A percentile compares a stretch with the other conserved stretches of the same genome.
These are phyloP conservation scores for rabbit (Oryctolagus cuniculus) DNA, from an alignment of 2,113 vertebrate species.

Conservation along the genomic window DNA sequence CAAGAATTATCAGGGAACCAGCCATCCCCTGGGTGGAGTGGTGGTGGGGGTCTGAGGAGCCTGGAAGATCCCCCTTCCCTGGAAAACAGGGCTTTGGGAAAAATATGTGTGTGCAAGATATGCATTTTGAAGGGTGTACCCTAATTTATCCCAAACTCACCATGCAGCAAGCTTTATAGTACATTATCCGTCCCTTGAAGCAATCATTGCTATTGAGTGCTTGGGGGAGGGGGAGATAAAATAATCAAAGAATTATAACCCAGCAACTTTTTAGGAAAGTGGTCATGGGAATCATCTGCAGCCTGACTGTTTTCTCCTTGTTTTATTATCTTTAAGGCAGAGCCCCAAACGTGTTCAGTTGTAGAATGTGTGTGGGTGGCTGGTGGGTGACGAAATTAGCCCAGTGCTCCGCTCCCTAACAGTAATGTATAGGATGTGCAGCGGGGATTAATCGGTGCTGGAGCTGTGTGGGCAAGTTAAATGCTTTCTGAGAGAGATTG, in stretches of 20 bases:
- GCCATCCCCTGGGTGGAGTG: conserved; percentile 70
- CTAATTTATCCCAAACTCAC: conserved; percentile 80
- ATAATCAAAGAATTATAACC: conserved; percentile 82
- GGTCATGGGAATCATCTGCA: conserved; percentile 79
- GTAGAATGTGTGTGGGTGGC: conserved; percentile 84
- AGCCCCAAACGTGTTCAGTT: conserved; percentile 83
- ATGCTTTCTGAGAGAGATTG: conserved; percentile 80
- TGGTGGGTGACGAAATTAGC: conserved; percentile 85
- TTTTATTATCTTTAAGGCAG: conserved; percentile 85
- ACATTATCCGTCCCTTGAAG: conserved; percentile 75
- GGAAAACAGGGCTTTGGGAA: conserved; percentile 38
- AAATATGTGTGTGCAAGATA: conserved; percentile 55
- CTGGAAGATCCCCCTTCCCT: conserved; percentile 48
- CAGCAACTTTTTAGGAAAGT: conserved; percentile 84
- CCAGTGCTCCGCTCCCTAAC: conserved; percentile 79
- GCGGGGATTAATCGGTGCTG: conserved; percentile 79
- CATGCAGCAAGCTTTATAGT: conserved; percentile 70
- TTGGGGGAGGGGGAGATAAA: conserved; percentile 66
- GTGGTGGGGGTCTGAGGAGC: conserved; percentile 28
- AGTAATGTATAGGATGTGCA: conserved; percentile 83
- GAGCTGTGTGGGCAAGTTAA: conserved; percentile 82
- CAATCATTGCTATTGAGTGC: conserved; percentile 65
- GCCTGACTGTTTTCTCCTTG: conserved; percentile 75
- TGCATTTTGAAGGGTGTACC: conserved; percentile 73
- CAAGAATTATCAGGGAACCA: conserved; percentile 78